Conservation (phyloP, 2,113 vertebrate species). For the Baryphthengus martii region DNA sequence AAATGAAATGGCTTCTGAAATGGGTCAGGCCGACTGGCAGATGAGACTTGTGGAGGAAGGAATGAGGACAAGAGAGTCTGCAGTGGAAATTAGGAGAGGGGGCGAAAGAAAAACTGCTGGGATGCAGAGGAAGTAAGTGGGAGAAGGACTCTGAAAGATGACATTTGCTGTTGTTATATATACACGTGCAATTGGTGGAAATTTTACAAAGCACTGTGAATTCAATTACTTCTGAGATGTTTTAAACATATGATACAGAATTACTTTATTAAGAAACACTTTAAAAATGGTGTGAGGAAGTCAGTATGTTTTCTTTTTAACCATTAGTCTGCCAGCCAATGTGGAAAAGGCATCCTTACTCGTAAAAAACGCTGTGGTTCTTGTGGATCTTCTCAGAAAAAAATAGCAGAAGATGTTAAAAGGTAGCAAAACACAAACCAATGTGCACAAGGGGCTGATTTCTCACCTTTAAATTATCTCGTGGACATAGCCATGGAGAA, state of each 20-base stretch:
- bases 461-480: neutral
- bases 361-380: accelerated
- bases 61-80: neutral
- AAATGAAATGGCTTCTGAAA: neutral
- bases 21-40: neutral
- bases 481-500: accelerated
- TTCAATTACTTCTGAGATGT: neutral
- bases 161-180: neutral
- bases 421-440: neutral
- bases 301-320: neutral
- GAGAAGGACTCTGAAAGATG: neutral
- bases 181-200: neutral
- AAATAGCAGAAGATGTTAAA: neutral
- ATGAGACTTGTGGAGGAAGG: neutral
- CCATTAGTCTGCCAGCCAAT: neutral
- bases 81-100: neutral
- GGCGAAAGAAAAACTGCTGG: neutral
- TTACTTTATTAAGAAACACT: neutral
- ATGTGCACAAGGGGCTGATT: neutral
- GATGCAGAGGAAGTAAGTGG: neutral
- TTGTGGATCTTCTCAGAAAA: neutral
- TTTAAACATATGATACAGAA: neutral
- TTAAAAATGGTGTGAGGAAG: neutral
- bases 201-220: neutral
- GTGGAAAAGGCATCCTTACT: neutral